Evolutionary conservation across 2,797 vertebrate genomes (phyloP), one percentile per base, ranked within the genome.

Genomic region (Moxostoma hubbsi): DNA sequence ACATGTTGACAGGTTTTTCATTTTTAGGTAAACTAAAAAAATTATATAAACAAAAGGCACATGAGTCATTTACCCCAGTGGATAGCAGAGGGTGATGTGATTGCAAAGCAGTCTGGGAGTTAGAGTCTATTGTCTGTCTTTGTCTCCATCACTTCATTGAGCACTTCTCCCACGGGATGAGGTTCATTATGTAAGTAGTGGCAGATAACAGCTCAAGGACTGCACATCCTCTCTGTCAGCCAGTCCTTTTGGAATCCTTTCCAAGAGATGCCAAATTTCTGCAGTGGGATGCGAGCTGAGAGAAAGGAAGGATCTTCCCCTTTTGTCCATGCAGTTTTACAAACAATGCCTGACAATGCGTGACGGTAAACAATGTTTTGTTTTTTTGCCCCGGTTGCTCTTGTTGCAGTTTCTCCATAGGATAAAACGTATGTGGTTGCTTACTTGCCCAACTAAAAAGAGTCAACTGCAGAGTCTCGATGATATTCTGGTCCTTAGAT

Each of bases 171-270:
- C 58, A 73, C 11, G 82, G 84, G 87, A 90, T 80, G 36, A 45
- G 36, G 61, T 84, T 89, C 87, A 89, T 92, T 90, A 89, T 83
- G 75, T n/a, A 78, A 88, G 82, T 45, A 78, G 78, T 80, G 36
- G 11, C 73, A 81, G 70, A 87, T 84, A 86, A 85, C 63, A 86
- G 70, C 51, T 81, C 86, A 89, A 91, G 89, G 89, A 87, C 89
- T 24, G 24, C 24, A 24, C 24, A 24, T 24, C 24, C 24, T 24
- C 24, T 24, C 24, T 24, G 24, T 24, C 24, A 24, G 2, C 24
- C 24, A 73, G 63, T 63, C 12, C 54, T 75, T 79, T 72, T 57
- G 63, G 74, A 78, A 71, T 54, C 36, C 63, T 53, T 72, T 77
- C 82, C 84, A 80, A 81, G 18, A 9, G 24, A 62, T 4, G 78